Evolutionary conservation across 2,113 vertebrate genomes (phyloP), one percentile per base, ranked within the genome.

Genomic region (Pygoscelis antarcticus): DNA sequence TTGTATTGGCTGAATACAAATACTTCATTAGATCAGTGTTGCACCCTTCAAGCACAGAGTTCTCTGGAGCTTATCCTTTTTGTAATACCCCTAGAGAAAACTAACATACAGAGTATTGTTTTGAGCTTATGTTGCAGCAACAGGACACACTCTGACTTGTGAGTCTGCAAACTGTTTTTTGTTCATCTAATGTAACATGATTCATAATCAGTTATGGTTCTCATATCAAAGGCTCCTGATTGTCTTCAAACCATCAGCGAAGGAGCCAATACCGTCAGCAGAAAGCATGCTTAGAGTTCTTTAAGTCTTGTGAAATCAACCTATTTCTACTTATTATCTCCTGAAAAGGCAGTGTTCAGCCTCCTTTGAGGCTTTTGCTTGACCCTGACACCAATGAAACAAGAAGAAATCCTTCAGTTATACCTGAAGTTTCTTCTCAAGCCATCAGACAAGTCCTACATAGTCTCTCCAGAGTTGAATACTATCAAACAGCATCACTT

Each of bases 141-240:
- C 44, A 57, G 58, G 75, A 84, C 51, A 78, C 36, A 71, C 36
- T 62, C 49, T n/a, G 60, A 55, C 58, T 94, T 97, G 51, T 54
- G 27, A 95, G 85, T 79, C 27, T 93, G 52, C 74, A 93, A 86
- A 88, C 38, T 83, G 54, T 6, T 89, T 96, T 90, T 95, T 88
- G 68, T 58, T 94, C 70, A 66, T 96, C 70, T 96, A 87, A 83
- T 46, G 22, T 47, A 92, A 92, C 79, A 93, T 90, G 62, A 97
- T 96, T 96, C 88, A 76, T 78, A 83, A 95, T 92, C 68, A 93
- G 26, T 84, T 90, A 34, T 7, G 10, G 32, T 77, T 96, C 62
- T 94, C 46, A 72, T 55, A 71, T 76, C 76, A 96, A 96, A 93
- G 61, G 71, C 51, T 93, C 62, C 13, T 0, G 0, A 8, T 64